Percentiles rank a stretch among this genome's conserved stretches.
Evolutionary conservation across 2,113 vertebrate species (phyloP).

Genomic region (Tetraodon nigroviridis): DNA sequence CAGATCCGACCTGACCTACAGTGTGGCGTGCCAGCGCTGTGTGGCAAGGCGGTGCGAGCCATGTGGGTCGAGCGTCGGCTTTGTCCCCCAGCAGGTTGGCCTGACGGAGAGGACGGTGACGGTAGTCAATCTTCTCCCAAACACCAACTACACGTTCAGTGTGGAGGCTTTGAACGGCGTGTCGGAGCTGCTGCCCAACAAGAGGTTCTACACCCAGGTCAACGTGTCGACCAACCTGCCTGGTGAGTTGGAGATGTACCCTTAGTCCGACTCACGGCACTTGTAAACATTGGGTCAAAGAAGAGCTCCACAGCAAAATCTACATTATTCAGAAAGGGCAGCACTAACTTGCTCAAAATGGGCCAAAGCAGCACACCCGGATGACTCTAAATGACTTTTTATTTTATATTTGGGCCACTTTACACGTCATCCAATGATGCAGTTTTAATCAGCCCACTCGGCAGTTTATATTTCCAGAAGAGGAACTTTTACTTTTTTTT

Average conservation of each 20-base stretch:
- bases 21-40: conserved; percentile 82
- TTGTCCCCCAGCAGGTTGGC: conserved; percentile 87
- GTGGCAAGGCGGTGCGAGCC: conserved; percentile 73
- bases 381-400: neutral
- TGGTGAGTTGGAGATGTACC: conserved; percentile 69
- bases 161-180: conserved; percentile 89
- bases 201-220: conserved; percentile 80
- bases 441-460: conserved; percentile 4
- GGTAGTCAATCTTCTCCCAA: conserved; percentile 86
- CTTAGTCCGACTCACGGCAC: neutral
- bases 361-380: neutral
- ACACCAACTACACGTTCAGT: conserved; percentile 86
- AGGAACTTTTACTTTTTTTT: neutral
- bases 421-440: neutral
- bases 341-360: neutral
- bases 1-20: conserved; percentile 85
- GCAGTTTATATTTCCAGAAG: neutral
- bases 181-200: conserved; percentile 77
- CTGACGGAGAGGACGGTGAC: conserved; percentile 84
- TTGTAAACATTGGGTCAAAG: neutral
- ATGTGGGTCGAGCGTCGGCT: conserved; percentile 83
- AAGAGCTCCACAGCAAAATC: neutral
- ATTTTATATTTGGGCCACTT: neutral
- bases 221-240: conserved; percentile 82
- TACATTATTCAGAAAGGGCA: too few relatives aligned